Evolutionary conservation across 2,888 invertebrate species (phyloP), one percentile per base, ranked within the genome.

Genomic region (Harpagoxenus sublaevis): DNA sequence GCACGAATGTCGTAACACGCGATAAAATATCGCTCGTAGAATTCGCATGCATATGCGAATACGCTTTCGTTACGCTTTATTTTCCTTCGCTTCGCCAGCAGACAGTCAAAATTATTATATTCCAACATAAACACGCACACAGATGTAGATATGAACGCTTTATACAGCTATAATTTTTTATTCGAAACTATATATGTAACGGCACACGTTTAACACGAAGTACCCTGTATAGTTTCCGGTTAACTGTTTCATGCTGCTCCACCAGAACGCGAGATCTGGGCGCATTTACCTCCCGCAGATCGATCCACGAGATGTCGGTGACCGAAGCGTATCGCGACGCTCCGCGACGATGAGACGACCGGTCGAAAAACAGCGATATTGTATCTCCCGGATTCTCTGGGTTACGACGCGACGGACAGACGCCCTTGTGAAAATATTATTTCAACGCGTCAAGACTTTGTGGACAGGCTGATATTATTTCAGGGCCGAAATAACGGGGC

Each of bases 351-450:
- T 84, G 74, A 77, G 51, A 45, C 45, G 84, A 71, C 79, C 63
- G 84, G 75, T 84, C 68, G 88, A 87, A 88, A 89, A 89, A 90
- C 88, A 91, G 66, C 88, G 88, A 86, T 88, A 90, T 90, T 86
- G 78, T 84, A 86, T 85, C 83, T 84, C 68, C 83, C 57, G 77
- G 77, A 71, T 82, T 77, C 74, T 53, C 74, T 53, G 68, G 88
- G 86, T 86, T 88, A 86, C 89, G 87, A 84, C 82, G 86, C 86
- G 88, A 83, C 88, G 87, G 87, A 86, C 89, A 86, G 91, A 88
- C 89, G 89, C 89, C 90, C 92, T 91, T 91, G 88, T 89, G 88
- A 92, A 91, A 93, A 93, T 93, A 93, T 93, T 93, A 88, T 92
- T 92, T 90, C 89, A 92, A 91, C 88, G 75, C 84, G 75, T 75